These are phyloP conservation scores for Pelosia muscerda DNA, from an alignment of 2,888 invertebrate species.

Conservation along the genomic window DNA sequence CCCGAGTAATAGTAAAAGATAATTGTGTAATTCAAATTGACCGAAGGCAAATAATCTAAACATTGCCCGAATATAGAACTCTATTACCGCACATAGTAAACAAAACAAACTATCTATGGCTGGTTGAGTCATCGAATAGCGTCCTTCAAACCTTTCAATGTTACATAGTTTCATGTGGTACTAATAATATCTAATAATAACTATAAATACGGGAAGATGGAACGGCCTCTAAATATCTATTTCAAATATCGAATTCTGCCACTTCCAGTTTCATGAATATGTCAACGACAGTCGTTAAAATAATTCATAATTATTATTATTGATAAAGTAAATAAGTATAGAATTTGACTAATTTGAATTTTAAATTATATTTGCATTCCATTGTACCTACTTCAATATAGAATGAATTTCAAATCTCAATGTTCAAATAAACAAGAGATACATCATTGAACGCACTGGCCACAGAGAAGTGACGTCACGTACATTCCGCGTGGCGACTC, in stretches of 20 bases:
- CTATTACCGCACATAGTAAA: background rate
- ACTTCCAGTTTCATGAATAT: background rate
- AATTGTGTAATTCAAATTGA: too few species aligned
- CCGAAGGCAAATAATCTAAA: background rate
- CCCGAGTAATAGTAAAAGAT: too few species aligned
- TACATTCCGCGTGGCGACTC: conserved; percentile 72
- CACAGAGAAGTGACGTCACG: conserved; percentile 64
- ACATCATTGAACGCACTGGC: conserved; percentile 52
- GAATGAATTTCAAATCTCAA: conserved; percentile 35
- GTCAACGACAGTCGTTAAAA: background rate
- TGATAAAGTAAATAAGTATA: background rate
- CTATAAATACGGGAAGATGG: background rate
- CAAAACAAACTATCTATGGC: background rate
- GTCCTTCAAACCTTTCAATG: background rate
- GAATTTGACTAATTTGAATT: background rate
- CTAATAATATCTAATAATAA: too few species aligned
- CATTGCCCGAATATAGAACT: background rate
- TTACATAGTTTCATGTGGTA: background rate
- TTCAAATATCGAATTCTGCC: background rate
- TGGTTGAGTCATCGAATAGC: background rate
- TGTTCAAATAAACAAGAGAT: conserved; percentile 59
- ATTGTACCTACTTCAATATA: conserved; percentile 8
- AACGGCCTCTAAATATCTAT: background rate
- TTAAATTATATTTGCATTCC: background rate
- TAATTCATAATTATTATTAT: background rate